Evolutionary conservation across 2,797 vertebrate species (phyloP).

Genomic region (Dallia pectoralis): DNA sequence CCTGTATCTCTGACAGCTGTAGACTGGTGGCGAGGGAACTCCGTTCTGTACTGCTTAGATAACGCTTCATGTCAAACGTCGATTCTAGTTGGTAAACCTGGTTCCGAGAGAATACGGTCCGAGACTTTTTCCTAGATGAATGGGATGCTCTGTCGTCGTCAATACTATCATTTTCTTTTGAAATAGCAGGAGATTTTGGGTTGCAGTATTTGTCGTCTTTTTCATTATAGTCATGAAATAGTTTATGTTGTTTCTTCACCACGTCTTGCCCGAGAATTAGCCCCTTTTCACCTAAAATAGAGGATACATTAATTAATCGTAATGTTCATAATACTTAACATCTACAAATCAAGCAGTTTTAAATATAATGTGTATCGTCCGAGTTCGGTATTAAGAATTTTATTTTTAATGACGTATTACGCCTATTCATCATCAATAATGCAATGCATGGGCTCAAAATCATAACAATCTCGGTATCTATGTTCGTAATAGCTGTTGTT

Average conservation of each 20-base stretch:
- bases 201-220: slow-evolving; percentile 73
- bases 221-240: slow-evolving; percentile 75
- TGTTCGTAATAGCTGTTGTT: not conserved
- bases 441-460: not conserved
- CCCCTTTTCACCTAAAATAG: slow-evolving; percentile 63
- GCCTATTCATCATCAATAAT: not conserved
- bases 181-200: slow-evolving; percentile 49
- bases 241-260: slow-evolving; percentile 1
- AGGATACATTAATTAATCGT: slow-evolving; percentile 18
- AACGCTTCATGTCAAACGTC: slow-evolving; percentile 81
- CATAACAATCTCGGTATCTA: not conserved
- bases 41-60: slow-evolving; percentile 80
- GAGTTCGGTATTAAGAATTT: not conserved
- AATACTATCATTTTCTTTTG: slow-evolving; percentile 69
- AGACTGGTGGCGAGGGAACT: slow-evolving; percentile 81
- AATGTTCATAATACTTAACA: not conserved
- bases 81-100: slow-evolving; percentile 80
- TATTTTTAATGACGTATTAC: too few species aligned
- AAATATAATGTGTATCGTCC: not conserved
- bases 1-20: slow-evolving; percentile 84
- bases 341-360: not conserved
- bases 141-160: slow-evolving; percentile 67
- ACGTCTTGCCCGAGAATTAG: slow-evolving; percentile 59
- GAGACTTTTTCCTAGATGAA: slow-evolving; percentile 75
- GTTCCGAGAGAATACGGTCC: slow-evolving; percentile 77